Percentiles rank a stretch among this genome's conserved stretches.
Evolutionary conservation across 2,797 vertebrate species (phyloP).

Genomic region (Sphaeramia orbicularis): DNA sequence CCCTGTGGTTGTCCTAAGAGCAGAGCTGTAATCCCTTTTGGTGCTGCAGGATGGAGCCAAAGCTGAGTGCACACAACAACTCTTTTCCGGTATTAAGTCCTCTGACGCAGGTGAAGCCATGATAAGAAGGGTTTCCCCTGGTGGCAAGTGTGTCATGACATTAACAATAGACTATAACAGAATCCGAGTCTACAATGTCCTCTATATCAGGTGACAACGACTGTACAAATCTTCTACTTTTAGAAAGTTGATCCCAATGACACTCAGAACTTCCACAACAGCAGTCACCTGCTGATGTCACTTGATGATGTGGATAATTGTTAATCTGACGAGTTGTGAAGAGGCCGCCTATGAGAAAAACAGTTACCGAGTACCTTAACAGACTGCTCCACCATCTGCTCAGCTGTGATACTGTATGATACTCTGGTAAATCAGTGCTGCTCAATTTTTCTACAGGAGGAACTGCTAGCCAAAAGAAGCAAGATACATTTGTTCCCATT

Average conservation of each 20-base stretch:
- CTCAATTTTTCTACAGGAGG: background rate
- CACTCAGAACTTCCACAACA: too few species aligned
- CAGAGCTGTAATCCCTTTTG: slow-evolving; percentile 58
- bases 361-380: background rate
- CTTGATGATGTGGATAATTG: slow-evolving; percentile 1
- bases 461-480: background rate
- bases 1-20: slow-evolving; percentile 48
- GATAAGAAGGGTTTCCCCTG: slow-evolving; percentile 26
- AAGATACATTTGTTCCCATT: too few species aligned
- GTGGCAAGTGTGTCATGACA: slow-evolving; percentile 29
- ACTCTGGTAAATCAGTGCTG: background rate
- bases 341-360: background rate
- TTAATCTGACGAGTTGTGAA: background rate
- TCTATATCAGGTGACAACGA: background rate
- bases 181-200: background rate
- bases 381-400: background rate
- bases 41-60: slow-evolving; percentile 13
- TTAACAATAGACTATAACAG: slow-evolving; percentile 6
- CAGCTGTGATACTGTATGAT: background rate
- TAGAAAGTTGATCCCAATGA: background rate
- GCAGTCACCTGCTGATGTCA: background rate
- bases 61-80: slow-evolving; percentile 31
- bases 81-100: slow-evolving; percentile 31
- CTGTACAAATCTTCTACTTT: background rate
- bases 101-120: slow-evolving; percentile 30